Evolutionary conservation across 2,797 vertebrate species (phyloP), one percentile per base, ranked within the genome.

Genomic region (Parauchenoglanis ngamensis): DNA sequence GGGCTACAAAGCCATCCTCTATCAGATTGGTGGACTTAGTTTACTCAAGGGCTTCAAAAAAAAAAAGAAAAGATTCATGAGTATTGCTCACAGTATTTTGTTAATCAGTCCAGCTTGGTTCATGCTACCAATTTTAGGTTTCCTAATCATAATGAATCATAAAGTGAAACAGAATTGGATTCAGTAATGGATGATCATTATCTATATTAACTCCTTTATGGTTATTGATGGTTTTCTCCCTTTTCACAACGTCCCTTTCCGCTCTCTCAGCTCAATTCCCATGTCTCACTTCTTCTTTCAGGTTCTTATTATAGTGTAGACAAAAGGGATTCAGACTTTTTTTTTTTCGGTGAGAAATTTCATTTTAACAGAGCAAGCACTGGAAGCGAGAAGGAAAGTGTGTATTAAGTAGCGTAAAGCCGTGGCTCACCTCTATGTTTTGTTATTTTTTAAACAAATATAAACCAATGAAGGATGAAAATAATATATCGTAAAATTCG

Each of bases 251-350:
- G 7, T 15, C 61, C 67, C 13, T 19, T 35, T 28, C 84, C 85
- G 88, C 87, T 61, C 86, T 56, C 15, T 83, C 88, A 91, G 54
- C 73, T 89, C 88, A 86, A 84, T 89, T 90, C 89, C 90, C 87
- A 61, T 79, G 84, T 92, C 88, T 90, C 31, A 4, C 49, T 49
- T 57, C 83, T 76, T 21, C 87, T 35, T 35, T 83, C 88, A 79
- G 28, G 7, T 35, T 57, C 21, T 59, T 40, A 59, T 59, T 79
- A 56, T 40, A 19, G 31, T 59, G 28, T 40, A 12, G n/a, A 79
- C 77, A 11, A 19, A 21, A 79, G 52, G 8, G 54, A 23, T 40
- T 21, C 52, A 5, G 21, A 56, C n/a, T 25, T 25, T 12, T 4
- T 61, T 40, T 80, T 80, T n/a, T 21, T 21, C 6, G 15, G 2